phyloP scores from a whole-genome alignment of 2,113 vertebrate genomes.

The Micronycteris hirsuta region DNA sequence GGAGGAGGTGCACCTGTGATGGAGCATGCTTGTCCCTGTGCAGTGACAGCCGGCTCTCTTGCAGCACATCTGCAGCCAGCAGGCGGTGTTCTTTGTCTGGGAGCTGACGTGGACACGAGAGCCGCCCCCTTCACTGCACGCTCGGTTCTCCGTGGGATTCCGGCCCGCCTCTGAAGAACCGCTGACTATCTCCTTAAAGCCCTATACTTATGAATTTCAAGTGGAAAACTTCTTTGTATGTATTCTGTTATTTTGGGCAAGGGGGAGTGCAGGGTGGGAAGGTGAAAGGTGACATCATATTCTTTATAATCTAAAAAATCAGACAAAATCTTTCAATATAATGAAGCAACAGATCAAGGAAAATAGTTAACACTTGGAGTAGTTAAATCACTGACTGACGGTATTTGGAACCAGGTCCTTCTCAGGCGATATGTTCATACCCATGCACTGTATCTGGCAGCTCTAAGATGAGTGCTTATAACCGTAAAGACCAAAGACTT shows the following conservation, averaged over 20 bases:
- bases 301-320: neutral
- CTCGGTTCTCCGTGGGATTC: conserved; percentile 90
- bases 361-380: too few species aligned
- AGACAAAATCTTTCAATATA: neutral
- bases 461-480: neutral
- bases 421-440: accelerated
- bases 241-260: neutral
- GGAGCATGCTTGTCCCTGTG: neutral
- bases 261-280: neutral
- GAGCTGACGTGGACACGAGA: conserved; percentile 90
- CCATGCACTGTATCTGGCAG: accelerated
- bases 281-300: neutral
- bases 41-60: neutral
- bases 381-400: accelerated
- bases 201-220: conserved; percentile 91
- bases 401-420: neutral
- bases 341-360: neutral
- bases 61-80: conserved; percentile 89
- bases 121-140: conserved; percentile 86
- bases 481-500: too few species aligned
- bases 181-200: conserved; percentile 83
- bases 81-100: conserved; percentile 94
- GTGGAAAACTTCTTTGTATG: conserved; percentile 93
- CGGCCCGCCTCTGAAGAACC: conserved; percentile 81
- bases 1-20: neutral